Percentiles rank a stretch among this genome's conserved stretches.
These are phyloP conservation scores for Leistus spinibarbis DNA, from an alignment of 2,888 invertebrate genomes.

Conservation along the genomic window DNA sequence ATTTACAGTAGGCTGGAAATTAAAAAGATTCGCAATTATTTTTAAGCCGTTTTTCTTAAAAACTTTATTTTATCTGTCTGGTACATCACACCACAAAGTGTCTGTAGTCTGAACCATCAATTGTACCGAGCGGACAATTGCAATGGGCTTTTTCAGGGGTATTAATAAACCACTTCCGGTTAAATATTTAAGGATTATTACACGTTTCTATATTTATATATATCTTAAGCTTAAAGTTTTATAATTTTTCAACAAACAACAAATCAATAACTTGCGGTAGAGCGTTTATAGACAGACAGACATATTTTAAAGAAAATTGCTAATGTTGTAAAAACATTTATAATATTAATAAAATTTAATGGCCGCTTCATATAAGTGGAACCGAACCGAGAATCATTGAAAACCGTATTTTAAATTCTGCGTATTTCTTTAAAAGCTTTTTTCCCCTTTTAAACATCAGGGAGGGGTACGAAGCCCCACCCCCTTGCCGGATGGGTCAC, in stretches of 20 bases:
- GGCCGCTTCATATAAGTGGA: not conserved
- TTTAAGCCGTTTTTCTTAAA: slow-evolving; percentile 35
- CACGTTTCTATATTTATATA: too few relatives aligned
- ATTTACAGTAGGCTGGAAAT: slow-evolving; percentile 1
- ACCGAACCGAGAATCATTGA: not conserved
- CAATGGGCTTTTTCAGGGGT: too few relatives aligned
- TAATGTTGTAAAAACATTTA: too few relatives aligned
- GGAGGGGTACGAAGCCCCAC: slow-evolving; percentile 18
- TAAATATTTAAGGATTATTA: too few relatives aligned
- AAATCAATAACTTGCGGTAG: too few relatives aligned
- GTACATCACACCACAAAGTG: slow-evolving; percentile 43
- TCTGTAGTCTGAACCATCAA: slow-evolving; percentile 34
- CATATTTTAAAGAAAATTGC: too few relatives aligned
- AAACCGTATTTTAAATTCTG: slow-evolving; percentile 45
- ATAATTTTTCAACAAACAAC: too few relatives aligned
- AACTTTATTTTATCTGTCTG: slow-evolving; percentile 37
- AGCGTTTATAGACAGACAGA: too few relatives aligned
- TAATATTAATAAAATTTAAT: not conserved
- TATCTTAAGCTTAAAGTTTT: too few relatives aligned
- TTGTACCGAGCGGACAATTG: slow-evolving; percentile 5
- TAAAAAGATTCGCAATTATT: slow-evolving; percentile 36
- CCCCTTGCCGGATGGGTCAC: not conserved
- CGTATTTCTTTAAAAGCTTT: slow-evolving; percentile 50
- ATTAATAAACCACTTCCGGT: too few relatives aligned
- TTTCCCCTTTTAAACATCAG: slow-evolving; percentile 44